Evolutionary conservation across 2,113 vertebrate genomes (phyloP), one percentile per base, ranked within the genome.

Genomic region (Oreamnos americanus): DNA sequence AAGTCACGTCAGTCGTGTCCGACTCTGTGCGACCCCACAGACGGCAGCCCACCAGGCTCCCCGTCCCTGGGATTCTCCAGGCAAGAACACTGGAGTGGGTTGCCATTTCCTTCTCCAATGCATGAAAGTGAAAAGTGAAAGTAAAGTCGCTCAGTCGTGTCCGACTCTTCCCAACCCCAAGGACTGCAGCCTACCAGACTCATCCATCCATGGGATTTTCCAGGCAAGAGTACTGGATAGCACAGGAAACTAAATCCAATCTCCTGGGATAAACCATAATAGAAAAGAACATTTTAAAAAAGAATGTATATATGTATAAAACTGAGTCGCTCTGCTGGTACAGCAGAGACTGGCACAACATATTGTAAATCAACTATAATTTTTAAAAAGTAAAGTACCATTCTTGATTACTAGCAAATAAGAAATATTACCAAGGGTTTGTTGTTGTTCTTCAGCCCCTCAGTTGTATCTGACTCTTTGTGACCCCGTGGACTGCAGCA

Each of bases 381-480:
- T 76, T 76, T 76, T 26, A 26, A 76, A 76, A 76, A 76, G 23
- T 43, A 43, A 26, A 76, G 71, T 43, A 43, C 23, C 39, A 84
- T 94, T 93, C 26, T 83, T 94, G 92, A 96, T 90, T 81, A 87
- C 26, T 55, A 94, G 49, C 49, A 87, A 92, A 71, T 82, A 90
- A 55, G 49, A 83, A 83, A 64, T 60, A 79, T 64, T 23, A 39
- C 67, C 67, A 71, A 74, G 19, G 67, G 5, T 74, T 74, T 74
- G n/a, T 23, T 71, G 19, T 39, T 74, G 19, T 74, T 74, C 67
- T 39, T 74, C 36, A 39, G 36, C 36, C 0, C 0, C 36, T 74
- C 67, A 39, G 10, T 39, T 74, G 67, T 74, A 11, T 39, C 67
- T 39, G 67, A 39, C 67, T 74, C n/a, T 39, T 71, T 39, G 67